A percentile compares a stretch with the other conserved stretches of the same genome.
phyloP scores from a whole-genome alignment of 2,113 vertebrate genomes.

The Rousettus leschenaultii region DNA sequence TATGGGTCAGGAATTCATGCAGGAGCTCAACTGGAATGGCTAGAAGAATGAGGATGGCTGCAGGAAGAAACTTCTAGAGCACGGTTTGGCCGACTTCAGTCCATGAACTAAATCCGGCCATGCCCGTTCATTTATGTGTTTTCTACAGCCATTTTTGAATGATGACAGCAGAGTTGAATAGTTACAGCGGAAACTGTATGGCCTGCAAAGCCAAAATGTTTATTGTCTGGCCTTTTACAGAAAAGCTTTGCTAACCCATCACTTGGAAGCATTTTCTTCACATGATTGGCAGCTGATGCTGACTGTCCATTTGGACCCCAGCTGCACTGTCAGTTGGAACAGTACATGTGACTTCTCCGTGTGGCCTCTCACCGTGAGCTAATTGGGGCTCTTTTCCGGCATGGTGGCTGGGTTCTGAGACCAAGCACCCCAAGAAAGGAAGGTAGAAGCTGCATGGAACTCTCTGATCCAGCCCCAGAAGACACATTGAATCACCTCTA shows the following conservation, averaged over 20 bases:
- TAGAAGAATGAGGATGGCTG: neutral
- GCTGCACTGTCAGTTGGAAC: neutral
- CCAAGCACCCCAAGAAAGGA: neutral
- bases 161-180: neutral
- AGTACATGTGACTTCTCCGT: neutral
- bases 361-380: neutral
- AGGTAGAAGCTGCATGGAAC: neutral
- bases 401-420: neutral
- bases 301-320: neutral
- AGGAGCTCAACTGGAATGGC: neutral
- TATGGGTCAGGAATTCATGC: neutral
- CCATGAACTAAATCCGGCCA: neutral
- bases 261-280: neutral
- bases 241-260: neutral
- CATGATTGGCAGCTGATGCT: neutral
- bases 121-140: neutral
- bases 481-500: neutral
- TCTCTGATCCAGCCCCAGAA: neutral
- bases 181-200: neutral
- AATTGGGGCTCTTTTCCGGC: neutral
- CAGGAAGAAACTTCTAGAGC: neutral
- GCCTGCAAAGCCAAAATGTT: neutral
- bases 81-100: neutral
- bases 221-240: neutral
- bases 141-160: neutral